Evolutionary conservation across 2,113 vertebrate species (phyloP), one percentile per base, ranked within the genome.

Genomic region (Cyphomyrus plagiostoma): DNA sequence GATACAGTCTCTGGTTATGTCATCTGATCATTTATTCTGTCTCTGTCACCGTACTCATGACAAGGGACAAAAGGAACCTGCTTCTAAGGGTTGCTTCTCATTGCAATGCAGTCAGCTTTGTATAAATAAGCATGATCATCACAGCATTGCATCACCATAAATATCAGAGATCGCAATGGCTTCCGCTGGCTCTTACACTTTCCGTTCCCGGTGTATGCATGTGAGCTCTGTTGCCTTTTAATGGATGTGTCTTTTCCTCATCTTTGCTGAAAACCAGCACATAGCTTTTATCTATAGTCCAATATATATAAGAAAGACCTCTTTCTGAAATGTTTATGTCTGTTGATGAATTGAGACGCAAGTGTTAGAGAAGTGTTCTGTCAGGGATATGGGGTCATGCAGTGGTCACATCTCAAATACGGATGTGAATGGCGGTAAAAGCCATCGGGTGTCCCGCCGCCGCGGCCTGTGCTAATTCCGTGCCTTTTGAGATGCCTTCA

Each of bases 351-450:
- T 39, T n/a, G 49, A 83, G 48, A 86, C 10, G n/a, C 9, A 82
- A 52, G 46, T 80, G 74, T n/a, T 89, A 62, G 15, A 80, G 74
- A 45, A 88, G 48, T 56, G 30, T 83, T 83, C 42, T 83, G 49
- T 82, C 74, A 17, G 17, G 30, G 35, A 49, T 89, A 6, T 56
- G 74, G 88, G 88, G 88, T 83, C 49, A 9, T 82, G 49, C 35
- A 42, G 74, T 80, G 88, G 88, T 89, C 88, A 83, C 74, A n/a
- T 39, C 50, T 26, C 45, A 83, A 50, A 53, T 83, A 89, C 15
- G n/a, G 70, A 17, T 52, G 35, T 11, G 88, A 42, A 8, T 56
- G 30, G 13, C 10, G 39, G 80, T 89, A 89, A 89, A 15, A 56
- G 74, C 49, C 19, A 23, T 56, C 1, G 11, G 5, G 9, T 42